Evolutionary conservation across 2,797 vertebrate genomes (phyloP).

Genomic region (Phoebastria nigripes): DNA sequence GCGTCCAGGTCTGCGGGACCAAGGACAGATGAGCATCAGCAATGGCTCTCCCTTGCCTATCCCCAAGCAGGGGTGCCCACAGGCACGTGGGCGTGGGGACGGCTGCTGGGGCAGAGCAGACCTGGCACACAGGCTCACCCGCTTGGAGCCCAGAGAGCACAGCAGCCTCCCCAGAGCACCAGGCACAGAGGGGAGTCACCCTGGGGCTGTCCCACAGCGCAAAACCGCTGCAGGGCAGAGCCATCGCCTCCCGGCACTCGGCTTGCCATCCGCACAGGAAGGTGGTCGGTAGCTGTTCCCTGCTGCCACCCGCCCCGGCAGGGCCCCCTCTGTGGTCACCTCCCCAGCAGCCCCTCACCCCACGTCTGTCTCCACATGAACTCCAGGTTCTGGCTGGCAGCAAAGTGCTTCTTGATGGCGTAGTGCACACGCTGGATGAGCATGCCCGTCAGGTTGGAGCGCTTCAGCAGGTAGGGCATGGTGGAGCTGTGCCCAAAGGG

Average conservation of each 20-base stretch:
- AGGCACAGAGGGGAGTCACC: not conserved
- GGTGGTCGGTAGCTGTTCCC: not conserved
- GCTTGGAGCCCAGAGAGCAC: not conserved
- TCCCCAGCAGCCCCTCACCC: constrained; percentile 77
- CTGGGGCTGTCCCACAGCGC: not conserved
- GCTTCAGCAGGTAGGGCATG: constrained; percentile 93
- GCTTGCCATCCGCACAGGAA: not conserved
- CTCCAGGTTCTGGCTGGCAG: constrained; percentile 90
- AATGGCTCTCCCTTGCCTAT: not conserved
- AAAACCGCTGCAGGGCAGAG: not conserved
- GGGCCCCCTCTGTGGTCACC: rapidly evolving
- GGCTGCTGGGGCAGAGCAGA: not conserved
- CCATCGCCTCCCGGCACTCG: rapidly evolving
- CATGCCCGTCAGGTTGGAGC: constrained; percentile 93
- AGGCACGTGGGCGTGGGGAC: rapidly evolving
- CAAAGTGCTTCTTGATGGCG: constrained; percentile 94
- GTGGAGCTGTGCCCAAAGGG: constrained; percentile 96
- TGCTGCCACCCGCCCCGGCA: not conserved
- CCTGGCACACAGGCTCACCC: not conserved
- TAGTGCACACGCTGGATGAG: constrained; percentile 97
- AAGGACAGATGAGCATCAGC: not conserved
- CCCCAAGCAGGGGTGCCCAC: rapidly evolving
- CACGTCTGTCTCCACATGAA: constrained; percentile 99
- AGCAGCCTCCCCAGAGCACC: not conserved
- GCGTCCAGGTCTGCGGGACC: constrained; percentile 78